Conservation (phyloP, 2,888 invertebrate genomes). For the Halocaridina rubra region DNA sequence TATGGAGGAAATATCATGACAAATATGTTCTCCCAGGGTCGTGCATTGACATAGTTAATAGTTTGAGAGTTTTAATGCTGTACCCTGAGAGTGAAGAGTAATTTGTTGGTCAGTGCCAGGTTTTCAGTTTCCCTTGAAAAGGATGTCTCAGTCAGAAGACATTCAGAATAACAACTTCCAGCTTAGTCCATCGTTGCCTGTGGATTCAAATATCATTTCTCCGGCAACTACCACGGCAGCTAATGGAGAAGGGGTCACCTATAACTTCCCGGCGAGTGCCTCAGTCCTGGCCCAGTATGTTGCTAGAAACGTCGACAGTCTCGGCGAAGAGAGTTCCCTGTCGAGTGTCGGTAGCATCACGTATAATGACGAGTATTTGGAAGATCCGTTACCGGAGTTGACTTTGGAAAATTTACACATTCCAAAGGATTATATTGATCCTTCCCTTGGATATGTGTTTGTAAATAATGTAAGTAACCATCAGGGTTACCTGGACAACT, state of each 20-base stretch:
- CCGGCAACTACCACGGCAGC: not conserved
- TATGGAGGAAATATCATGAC: no score
- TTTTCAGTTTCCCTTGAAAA: not conserved
- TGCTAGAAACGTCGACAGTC: slow-evolving; percentile 19
- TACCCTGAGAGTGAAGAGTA: not conserved
- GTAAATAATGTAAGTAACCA: slow-evolving; percentile 15
- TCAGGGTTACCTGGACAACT: slow-evolving; percentile 46
- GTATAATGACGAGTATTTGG: slow-evolving; percentile 54
- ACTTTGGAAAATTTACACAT: slow-evolving; percentile 47
- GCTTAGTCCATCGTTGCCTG: not conserved
- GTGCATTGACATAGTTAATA: no score
- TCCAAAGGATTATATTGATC: slow-evolving; percentile 55
- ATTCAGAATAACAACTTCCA: slow-evolving; percentile 45
- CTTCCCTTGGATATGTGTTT: slow-evolving; percentile 58
- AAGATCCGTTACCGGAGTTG: slow-evolving; percentile 60
- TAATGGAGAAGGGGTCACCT: not conserved
- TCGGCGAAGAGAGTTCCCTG: slow-evolving; percentile 25
- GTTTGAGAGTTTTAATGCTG: no score
- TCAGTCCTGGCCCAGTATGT: slow-evolving; percentile 30
- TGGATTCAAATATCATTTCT: not conserved
- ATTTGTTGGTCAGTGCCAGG: not conserved
- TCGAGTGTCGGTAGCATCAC: slow-evolving; percentile 39
- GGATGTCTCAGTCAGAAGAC: slow-evolving; percentile 42
- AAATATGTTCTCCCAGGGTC: no score
- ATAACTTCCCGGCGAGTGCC: not conserved